Percentiles rank a stretch among this genome's conserved stretches.
phyloP scores from a whole-genome alignment of 2,888 invertebrate genomes.

The Amorpha juglandis region DNA sequence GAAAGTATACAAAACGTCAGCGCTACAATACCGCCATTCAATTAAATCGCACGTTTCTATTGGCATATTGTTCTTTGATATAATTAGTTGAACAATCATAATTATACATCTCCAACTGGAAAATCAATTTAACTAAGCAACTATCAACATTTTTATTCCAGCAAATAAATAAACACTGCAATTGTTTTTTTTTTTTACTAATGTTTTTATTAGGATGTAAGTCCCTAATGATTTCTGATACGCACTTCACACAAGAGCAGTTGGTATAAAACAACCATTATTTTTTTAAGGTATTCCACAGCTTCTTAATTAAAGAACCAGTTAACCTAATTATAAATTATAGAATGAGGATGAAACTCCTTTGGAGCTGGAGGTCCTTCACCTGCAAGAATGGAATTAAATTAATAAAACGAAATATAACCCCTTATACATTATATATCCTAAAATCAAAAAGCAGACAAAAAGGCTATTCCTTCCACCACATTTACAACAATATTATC shows the following conservation, averaged over 20 bases:
- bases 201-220: no score
- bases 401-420: not conserved
- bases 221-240: no score
- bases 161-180: not conserved
- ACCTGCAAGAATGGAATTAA: not conserved
- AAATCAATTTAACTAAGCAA: not conserved
- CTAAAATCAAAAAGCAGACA: not conserved
- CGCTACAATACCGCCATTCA: slow-evolving; percentile 57
- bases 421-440: no score
- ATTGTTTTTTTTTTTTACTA: no score
- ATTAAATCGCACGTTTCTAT: slow-evolving; percentile 64
- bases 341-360: no score
- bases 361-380: no score
- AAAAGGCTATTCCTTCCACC: not conserved
- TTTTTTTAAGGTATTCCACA: no score
- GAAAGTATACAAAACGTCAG: slow-evolving; percentile 67
- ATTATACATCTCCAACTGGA: not conserved
- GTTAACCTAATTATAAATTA: no score
- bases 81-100: slow-evolving; percentile 51
- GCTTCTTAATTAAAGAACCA: no score
- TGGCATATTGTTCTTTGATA: slow-evolving; percentile 62
- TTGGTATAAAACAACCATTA: no score
- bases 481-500: slow-evolving; percentile 1
- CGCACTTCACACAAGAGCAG: no score
- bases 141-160: not conserved